phyloP scores from a whole-genome alignment of 2,888 invertebrate genomes.

The Chesias legatella region DNA sequence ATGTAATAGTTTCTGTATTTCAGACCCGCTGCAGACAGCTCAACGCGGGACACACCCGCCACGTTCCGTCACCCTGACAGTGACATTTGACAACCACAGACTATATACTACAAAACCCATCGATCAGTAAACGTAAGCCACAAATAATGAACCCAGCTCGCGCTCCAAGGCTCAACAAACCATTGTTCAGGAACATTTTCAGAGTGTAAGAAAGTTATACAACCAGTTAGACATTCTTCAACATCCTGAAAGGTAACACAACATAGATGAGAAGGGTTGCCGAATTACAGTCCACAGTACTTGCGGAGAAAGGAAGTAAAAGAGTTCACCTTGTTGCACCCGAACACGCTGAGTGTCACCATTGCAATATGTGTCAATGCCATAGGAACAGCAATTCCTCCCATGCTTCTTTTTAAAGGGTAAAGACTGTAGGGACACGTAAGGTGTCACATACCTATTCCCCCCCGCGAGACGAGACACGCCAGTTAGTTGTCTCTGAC shows the following conservation, averaged over 20 bases:
- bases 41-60: too few relatives aligned
- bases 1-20: too few relatives aligned
- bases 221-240: slow-evolving; percentile 2
- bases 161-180: slow-evolving; percentile 11
- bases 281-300: slow-evolving; percentile 3
- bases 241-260: slow-evolving; percentile 7
- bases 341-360: slow-evolving; percentile 30
- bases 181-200: slow-evolving; percentile 9
- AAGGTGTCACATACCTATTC: too few relatives aligned
- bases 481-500: too few relatives aligned
- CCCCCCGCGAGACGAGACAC: too few relatives aligned
- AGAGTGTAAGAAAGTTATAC: slow-evolving; percentile 2
- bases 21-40: too few relatives aligned
- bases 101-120: too few relatives aligned
- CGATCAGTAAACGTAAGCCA: slow-evolving; percentile 4
- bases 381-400: slow-evolving; percentile 17
- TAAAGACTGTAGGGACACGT: too few relatives aligned
- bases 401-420: slow-evolving; percentile 30
- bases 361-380: slow-evolving; percentile 24
- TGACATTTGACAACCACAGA: too few relatives aligned
- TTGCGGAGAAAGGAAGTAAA: slow-evolving; percentile 16
- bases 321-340: slow-evolving; percentile 26
- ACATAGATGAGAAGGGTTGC: slow-evolving; percentile 10
- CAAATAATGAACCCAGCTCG: slow-evolving; percentile 12
- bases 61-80: too few relatives aligned